These are phyloP conservation scores for Tetraodon nigroviridis DNA, from an alignment of 2,113 vertebrate genomes.

Conservation along the genomic window DNA sequence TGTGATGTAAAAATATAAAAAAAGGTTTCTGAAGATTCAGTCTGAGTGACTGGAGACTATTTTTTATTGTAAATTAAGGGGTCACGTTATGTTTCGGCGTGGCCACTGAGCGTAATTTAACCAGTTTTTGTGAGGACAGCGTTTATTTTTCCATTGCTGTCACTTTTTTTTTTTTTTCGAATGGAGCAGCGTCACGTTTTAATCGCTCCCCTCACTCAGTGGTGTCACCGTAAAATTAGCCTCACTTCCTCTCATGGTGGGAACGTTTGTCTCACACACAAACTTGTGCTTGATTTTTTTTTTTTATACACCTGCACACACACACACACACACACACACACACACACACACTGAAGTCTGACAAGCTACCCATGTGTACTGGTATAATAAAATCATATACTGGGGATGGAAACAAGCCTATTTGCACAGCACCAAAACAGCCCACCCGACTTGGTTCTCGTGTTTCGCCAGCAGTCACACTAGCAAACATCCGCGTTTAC, in stretches of 20 bases:
- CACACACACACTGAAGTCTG: too few species aligned
- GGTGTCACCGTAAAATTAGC: constrained; percentile 25
- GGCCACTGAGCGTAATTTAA: constrained; percentile 9
- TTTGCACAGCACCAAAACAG: constrained; percentile 67
- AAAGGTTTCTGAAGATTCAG: constrained; percentile 4
- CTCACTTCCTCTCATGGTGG: constrained; percentile 21
- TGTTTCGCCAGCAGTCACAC: constrained; percentile 45
- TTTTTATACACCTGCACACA: too few species aligned
- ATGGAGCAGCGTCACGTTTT: constrained; percentile 19
- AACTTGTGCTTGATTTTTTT: constrained; percentile 34
- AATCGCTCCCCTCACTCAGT: constrained; percentile 13
- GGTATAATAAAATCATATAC: constrained; percentile 58
- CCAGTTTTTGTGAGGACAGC: constrained; percentile 10
- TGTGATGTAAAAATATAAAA: constrained; percentile 8
- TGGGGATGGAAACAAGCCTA: constrained; percentile 55
- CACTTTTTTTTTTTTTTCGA: constrained; percentile 8
- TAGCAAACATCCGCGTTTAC: constrained; percentile 38
- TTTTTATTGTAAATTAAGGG: constrained; percentile 1
- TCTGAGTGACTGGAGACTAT: constrained; percentile 13
- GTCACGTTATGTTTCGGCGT: constrained; percentile 18
- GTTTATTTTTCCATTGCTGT: constrained; percentile 2
- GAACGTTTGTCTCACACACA: constrained; percentile 15
- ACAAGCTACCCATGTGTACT: constrained; percentile 37
- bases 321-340: too few species aligned
- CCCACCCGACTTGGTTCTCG: constrained; percentile 40